These are phyloP conservation scores for Petrocephalus microphthalmus DNA, from an alignment of 2,113 vertebrate species.

Conservation along the genomic window DNA sequence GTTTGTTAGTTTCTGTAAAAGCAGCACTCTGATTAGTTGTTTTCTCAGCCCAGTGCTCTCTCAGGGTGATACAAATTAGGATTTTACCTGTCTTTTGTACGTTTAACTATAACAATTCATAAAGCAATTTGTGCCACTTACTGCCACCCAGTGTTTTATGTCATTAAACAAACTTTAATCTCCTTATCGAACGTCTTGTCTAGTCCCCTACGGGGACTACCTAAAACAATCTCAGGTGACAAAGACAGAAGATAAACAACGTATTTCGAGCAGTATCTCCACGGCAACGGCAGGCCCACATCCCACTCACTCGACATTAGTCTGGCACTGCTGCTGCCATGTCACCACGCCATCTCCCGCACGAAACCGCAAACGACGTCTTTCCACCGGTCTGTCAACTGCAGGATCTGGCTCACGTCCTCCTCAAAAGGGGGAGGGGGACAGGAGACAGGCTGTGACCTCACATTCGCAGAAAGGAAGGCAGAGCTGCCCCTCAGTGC, in stretches of 20 bases:
- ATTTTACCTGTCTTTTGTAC: background rate
- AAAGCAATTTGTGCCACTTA: constrained; percentile 37
- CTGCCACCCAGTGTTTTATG: constrained; percentile 52
- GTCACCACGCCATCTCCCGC: constrained; percentile 50
- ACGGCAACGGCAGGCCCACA: background rate
- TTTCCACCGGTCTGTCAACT: constrained; percentile 58
- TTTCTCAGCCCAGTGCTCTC: background rate
- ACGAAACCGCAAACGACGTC: constrained; percentile 44
- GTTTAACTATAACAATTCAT: background rate
- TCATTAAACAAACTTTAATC: constrained; percentile 44
- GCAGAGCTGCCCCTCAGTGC: background rate
- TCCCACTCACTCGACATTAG: constrained; percentile 51
- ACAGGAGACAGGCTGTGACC: background rate
- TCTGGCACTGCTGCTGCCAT: constrained; percentile 51
- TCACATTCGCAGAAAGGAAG: background rate
- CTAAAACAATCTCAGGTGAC: background rate
- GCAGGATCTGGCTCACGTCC: constrained; percentile 60
- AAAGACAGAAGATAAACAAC: background rate
- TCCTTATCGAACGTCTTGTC: constrained; percentile 35
- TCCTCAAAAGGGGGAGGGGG: constrained; percentile 54
- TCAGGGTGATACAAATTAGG: background rate
- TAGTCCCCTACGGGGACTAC: constrained; percentile 41
- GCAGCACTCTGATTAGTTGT: background rate
- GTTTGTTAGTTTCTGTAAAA: background rate
- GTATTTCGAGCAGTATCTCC: background rate